These are phyloP conservation scores for Selenia dentaria DNA, from an alignment of 2,888 invertebrate genomes.

Conservation along the genomic window DNA sequence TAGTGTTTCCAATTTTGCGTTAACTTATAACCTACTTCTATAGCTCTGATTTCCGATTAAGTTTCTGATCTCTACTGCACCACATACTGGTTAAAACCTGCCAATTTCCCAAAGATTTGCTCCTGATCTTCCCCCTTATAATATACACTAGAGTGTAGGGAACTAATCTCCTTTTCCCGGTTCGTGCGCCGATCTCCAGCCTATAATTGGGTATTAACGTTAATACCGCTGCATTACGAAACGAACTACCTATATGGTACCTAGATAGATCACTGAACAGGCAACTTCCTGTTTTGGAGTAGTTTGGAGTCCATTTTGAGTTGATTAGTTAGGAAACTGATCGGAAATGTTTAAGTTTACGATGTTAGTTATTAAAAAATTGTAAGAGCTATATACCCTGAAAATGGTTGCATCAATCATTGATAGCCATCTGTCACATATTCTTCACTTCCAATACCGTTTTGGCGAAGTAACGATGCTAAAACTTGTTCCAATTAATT, in stretches of 20 bases:
- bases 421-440: no score
- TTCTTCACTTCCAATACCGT: slow-evolving; percentile 14
- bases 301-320: no score
- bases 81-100: slow-evolving; percentile 9
- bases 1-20: no score
- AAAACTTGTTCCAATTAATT: slow-evolving; percentile 67
- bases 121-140: slow-evolving; percentile 19
- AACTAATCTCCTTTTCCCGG: slow-evolving; percentile 65
- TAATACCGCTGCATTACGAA: slow-evolving; percentile 60
- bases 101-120: slow-evolving; percentile 12
- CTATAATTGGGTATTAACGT: slow-evolving; percentile 75
- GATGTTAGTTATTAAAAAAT: no score
- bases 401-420: no score
- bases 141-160: slow-evolving; percentile 36
- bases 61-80: no score
- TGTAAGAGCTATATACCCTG: no score
- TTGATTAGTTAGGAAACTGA: no score
- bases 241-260: slow-evolving; percentile 32
- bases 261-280: background rate
- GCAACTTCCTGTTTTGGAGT: slow-evolving; percentile 23
- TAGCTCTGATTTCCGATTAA: no score
- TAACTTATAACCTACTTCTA: no score
- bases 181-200: slow-evolving; percentile 53
- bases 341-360: no score
- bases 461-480: slow-evolving; percentile 47